phyloP scores from a whole-genome alignment of 2,888 invertebrate species.

The Polymixis flavicincta region DNA sequence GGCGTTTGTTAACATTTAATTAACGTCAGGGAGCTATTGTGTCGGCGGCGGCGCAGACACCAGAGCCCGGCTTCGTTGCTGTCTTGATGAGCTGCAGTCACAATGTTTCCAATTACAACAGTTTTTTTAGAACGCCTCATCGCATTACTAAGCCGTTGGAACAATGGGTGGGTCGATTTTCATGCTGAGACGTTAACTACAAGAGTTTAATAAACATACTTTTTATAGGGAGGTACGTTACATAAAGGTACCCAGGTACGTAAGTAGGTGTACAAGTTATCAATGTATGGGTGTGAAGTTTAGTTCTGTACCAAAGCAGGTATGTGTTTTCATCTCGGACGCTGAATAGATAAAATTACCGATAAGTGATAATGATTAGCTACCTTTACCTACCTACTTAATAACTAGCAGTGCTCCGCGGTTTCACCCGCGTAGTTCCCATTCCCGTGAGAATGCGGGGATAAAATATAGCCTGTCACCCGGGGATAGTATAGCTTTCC shows the following conservation, averaged over 20 bases:
- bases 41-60: constrained; percentile 81
- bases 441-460: no score
- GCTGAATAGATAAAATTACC: no score
- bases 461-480: no score
- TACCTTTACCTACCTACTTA: background rate
- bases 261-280: background rate
- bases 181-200: constrained; percentile 28
- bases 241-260: background rate
- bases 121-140: constrained; percentile 67
- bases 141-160: constrained; percentile 29
- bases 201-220: constrained; percentile 15
- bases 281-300: background rate
- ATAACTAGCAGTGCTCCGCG: no score
- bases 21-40: constrained; percentile 89
- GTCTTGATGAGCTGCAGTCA: constrained; percentile 80
- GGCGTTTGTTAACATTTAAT: constrained; percentile 91
- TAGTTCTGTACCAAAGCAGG: background rate
- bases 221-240: background rate
- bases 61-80: constrained; percentile 76
- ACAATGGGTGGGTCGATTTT: constrained; percentile 58
- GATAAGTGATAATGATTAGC: background rate
- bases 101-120: constrained; percentile 81
- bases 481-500: no score
- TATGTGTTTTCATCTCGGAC: background rate
- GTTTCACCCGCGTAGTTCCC: no score